Conservation (phyloP, 2,888 invertebrate species). For the Folsomia candida region DNA sequence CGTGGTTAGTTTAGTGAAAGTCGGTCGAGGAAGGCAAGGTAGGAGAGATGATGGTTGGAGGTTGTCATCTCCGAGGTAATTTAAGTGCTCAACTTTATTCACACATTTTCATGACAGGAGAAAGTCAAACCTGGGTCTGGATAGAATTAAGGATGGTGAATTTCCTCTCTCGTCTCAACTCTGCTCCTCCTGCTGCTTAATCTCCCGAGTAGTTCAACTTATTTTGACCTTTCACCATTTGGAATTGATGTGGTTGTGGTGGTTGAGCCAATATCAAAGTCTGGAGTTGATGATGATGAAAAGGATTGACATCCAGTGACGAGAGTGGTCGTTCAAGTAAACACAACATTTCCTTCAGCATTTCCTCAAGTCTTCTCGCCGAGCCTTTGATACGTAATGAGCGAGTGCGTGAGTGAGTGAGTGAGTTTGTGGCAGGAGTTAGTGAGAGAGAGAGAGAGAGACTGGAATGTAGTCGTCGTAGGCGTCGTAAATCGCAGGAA, state of each 20-base stretch:
- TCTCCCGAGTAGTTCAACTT: neutral
- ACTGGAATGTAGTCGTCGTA: no score
- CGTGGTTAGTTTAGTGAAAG: no score
- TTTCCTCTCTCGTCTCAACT: no score
- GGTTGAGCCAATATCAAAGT: neutral
- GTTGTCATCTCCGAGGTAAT: neutral
- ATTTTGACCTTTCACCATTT: neutral
- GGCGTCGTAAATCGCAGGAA: neutral
- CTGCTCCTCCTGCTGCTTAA: neutral
- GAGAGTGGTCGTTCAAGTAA: no score
- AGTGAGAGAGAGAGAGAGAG: no score
- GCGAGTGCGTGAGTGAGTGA: no score
- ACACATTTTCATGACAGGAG: slow-evolving; percentile 11
- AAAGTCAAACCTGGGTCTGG: no score
- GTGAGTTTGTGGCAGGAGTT: no score
- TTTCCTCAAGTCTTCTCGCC: neutral
- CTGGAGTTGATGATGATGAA: neutral
- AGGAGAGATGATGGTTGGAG: neutral
- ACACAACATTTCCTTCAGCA: neutral
- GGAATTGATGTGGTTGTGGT: no score
- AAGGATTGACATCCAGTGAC: neutral
- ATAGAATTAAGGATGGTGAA: no score
- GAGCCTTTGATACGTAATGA: neutral
- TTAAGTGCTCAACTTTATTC: slow-evolving; percentile 5
- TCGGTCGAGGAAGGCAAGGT: neutral